Conservation (phyloP, 2,888 invertebrate species). For the Drosophila buzzatii region DNA sequence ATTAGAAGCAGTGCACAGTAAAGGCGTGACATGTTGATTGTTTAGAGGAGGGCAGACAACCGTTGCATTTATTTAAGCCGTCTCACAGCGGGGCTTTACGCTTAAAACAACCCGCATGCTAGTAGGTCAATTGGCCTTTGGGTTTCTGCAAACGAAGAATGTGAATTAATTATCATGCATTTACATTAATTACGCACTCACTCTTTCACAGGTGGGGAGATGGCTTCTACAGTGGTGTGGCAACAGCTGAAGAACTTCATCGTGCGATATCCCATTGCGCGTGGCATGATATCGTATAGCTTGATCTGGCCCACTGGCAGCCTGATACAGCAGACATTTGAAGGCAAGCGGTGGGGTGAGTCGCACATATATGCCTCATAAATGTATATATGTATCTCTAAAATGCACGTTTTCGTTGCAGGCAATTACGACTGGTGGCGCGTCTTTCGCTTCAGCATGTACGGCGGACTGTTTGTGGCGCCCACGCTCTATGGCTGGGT, state of each 20-base stretch:
- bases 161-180: constrained; percentile 35
- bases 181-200: constrained; percentile 1
- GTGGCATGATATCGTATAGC: constrained; percentile 90
- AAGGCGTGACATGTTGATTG: constrained; percentile 32
- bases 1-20: constrained; percentile 5
- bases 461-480: constrained; percentile 93
- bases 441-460: constrained; percentile 90
- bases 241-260: constrained; percentile 76
- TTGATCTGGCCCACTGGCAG: constrained; percentile 91
- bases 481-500: constrained; percentile 93
- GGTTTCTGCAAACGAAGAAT: constrained; percentile 1
- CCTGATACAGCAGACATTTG: constrained; percentile 90
- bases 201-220: constrained; percentile 5
- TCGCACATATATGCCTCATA: constrained; percentile 20
- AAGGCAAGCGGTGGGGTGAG: constrained; percentile 88
- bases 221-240: constrained; percentile 57
- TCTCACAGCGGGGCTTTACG: constrained; percentile 10
- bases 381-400: not conserved
- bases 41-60: not conserved
- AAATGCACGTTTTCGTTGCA: constrained; percentile 47
- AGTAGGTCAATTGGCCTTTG: constrained; percentile 42
- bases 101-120: not conserved
- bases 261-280: constrained; percentile 83
- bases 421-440: constrained; percentile 89
- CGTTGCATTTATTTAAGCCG: constrained; percentile 43